Conservation (phyloP, 2,113 vertebrate species). For the Eira barbara region DNA sequence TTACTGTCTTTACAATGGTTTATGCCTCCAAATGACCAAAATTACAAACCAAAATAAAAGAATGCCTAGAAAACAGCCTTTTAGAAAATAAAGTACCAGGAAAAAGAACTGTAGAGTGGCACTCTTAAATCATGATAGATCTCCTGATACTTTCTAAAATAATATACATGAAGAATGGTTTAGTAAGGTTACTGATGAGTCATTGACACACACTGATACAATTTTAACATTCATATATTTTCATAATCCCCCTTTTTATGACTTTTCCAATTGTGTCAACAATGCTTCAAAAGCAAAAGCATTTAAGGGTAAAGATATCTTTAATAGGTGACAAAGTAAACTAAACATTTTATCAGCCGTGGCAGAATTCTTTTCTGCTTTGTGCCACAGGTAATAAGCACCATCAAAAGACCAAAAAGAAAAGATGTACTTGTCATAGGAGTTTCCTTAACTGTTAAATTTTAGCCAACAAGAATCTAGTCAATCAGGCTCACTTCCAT, state of each 20-base stretch:
- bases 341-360: not conserved
- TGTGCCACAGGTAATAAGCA: not conserved
- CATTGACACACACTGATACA: not conserved
- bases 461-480: not conserved
- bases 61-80: not conserved
- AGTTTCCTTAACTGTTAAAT: not conserved
- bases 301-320: not conserved
- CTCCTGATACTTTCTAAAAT: not conserved
- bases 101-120: not conserved
- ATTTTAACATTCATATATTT: conserved; percentile 12
- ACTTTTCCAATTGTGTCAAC: not conserved
- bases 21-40: not conserved
- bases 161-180: not conserved
- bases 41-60: not conserved
- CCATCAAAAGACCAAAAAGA: not conserved
- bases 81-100: not conserved
- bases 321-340: not conserved
- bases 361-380: not conserved
- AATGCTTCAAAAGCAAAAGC: not conserved
- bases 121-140: not conserved
- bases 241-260: not conserved
- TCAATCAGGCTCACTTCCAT: not conserved
- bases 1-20: not conserved
- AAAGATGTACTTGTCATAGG: not conserved
- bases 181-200: not conserved